A percentile compares a stretch with the other conserved stretches of the same genome.
Conservation (phyloP, 2,888 invertebrate species). For the Carcina quercana region DNA sequence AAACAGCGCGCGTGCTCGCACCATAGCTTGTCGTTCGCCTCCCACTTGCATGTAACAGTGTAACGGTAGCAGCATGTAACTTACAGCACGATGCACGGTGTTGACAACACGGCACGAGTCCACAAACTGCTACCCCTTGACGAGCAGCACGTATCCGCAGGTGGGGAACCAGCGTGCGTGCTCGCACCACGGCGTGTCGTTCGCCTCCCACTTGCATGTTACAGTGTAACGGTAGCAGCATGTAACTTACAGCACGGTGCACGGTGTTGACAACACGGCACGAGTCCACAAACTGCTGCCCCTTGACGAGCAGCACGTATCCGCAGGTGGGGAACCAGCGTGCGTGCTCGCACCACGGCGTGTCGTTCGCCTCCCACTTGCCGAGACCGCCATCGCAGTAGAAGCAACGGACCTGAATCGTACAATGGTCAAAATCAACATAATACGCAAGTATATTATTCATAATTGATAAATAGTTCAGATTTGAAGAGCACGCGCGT, state of each 20-base stretch:
- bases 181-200: constrained; percentile 94
- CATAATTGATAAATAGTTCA: no score
- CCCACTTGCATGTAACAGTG: constrained; percentile 93
- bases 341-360: constrained; percentile 96
- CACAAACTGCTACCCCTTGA: constrained; percentile 88
- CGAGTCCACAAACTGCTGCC: constrained; percentile 83
- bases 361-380: constrained; percentile 92
- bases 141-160: constrained; percentile 87
- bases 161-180: constrained; percentile 95
- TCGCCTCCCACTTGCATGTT: constrained; percentile 92
- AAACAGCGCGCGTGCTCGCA: constrained; percentile 96
- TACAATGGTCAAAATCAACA: no score
- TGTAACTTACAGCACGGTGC: constrained; percentile 38
- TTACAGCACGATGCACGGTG: constrained; percentile 35
- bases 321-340: constrained; percentile 94
- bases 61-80: constrained; percentile 96
- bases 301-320: constrained; percentile 87
- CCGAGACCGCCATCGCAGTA: constrained; percentile 95
- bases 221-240: no score
- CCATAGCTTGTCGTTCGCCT: constrained; percentile 93
- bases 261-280: constrained; percentile 30
- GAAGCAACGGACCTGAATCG: constrained; percentile 85
- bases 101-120: constrained; percentile 47
- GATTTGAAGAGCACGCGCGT: no score
- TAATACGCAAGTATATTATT: no score